phyloP scores from a whole-genome alignment of 2,888 invertebrate genomes.

The Cremastinae sp. region DNA sequence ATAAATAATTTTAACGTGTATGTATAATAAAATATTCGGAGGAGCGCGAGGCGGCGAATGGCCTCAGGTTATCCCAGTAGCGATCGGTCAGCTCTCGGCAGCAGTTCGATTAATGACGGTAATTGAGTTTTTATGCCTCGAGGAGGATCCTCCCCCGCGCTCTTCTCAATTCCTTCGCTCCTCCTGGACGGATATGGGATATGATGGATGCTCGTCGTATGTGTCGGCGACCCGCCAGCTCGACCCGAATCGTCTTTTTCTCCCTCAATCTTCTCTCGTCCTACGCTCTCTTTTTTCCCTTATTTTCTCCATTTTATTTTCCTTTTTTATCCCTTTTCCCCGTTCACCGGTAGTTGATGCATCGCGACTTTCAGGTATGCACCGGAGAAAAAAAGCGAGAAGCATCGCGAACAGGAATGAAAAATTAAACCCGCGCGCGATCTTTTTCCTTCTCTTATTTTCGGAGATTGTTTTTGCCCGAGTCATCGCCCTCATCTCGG shows the following conservation, averaged over 20 bases:
- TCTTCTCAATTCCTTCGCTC: slow-evolving; percentile 23
- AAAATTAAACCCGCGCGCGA: slow-evolving; percentile 69
- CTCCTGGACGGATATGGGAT: slow-evolving; percentile 58
- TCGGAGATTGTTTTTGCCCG: slow-evolving; percentile 25
- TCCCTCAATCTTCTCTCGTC: slow-evolving; percentile 44
- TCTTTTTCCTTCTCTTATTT: slow-evolving; percentile 23
- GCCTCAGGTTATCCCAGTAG: slow-evolving; percentile 51
- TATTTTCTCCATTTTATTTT: background rate
- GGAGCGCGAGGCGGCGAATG: slow-evolving; percentile 28
- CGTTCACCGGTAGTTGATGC: slow-evolving; percentile 33
- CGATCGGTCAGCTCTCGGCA: slow-evolving; percentile 67
- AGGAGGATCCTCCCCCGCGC: slow-evolving; percentile 60
- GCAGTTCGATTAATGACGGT: slow-evolving; percentile 77
- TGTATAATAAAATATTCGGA: slow-evolving; percentile 22
- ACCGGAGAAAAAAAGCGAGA: slow-evolving; percentile 49
- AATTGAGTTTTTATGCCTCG: slow-evolving; percentile 79
- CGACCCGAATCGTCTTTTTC: slow-evolving; percentile 50
- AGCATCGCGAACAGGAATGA: slow-evolving; percentile 70
- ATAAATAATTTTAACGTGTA: slow-evolving; percentile 13
- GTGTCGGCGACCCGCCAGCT: slow-evolving; percentile 47
- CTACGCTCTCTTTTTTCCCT: slow-evolving; percentile 33
- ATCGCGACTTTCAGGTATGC: slow-evolving; percentile 11
- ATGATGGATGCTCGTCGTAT: slow-evolving; percentile 73
- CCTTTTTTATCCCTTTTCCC: background rate
- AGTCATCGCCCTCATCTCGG: slow-evolving; percentile 51